A percentile compares a stretch with the other conserved stretches of the same genome.
Evolutionary conservation across 2,888 invertebrate genomes (phyloP).

Genomic region (Epicampocera succincta): DNA sequence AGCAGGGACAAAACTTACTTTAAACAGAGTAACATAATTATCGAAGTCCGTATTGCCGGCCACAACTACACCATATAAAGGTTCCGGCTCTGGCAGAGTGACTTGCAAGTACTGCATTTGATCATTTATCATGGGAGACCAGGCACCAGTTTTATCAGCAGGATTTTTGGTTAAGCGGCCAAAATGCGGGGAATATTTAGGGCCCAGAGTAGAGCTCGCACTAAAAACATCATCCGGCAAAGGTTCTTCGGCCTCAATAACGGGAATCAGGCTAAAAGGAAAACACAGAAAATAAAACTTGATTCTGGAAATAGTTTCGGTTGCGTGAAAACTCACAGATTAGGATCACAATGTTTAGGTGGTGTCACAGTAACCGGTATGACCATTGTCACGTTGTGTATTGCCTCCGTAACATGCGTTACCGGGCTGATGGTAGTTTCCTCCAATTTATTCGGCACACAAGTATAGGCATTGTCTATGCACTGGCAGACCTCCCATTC

Average conservation of each 20-base stretch:
- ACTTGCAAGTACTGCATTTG: constrained; percentile 87
- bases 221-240: constrained; percentile 83
- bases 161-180: constrained; percentile 82
- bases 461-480: constrained; percentile 88
- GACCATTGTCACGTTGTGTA: constrained; percentile 54
- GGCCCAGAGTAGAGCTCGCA: constrained; percentile 84
- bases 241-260: constrained; percentile 82
- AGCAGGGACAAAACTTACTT: constrained; percentile 76
- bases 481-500: constrained; percentile 91
- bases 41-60: constrained; percentile 87
- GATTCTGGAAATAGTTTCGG: background rate
- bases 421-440: constrained; percentile 48
- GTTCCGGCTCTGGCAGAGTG: constrained; percentile 85
- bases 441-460: constrained; percentile 79
- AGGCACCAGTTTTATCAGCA: constrained; percentile 83
- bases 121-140: constrained; percentile 86
- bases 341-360: constrained; percentile 81
- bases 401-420: constrained; percentile 9
- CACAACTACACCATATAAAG: constrained; percentile 88
- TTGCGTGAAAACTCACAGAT: constrained; percentile 77
- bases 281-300: background rate
- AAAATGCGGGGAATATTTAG: constrained; percentile 83
- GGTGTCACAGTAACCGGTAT: constrained; percentile 80
- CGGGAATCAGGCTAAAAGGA: constrained; percentile 75
- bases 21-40: constrained; percentile 90